A percentile compares a stretch with the other conserved stretches of the same genome.
These are phyloP conservation scores for Magallana nippona DNA, from an alignment of 2,888 invertebrate species.

Conservation along the genomic window DNA sequence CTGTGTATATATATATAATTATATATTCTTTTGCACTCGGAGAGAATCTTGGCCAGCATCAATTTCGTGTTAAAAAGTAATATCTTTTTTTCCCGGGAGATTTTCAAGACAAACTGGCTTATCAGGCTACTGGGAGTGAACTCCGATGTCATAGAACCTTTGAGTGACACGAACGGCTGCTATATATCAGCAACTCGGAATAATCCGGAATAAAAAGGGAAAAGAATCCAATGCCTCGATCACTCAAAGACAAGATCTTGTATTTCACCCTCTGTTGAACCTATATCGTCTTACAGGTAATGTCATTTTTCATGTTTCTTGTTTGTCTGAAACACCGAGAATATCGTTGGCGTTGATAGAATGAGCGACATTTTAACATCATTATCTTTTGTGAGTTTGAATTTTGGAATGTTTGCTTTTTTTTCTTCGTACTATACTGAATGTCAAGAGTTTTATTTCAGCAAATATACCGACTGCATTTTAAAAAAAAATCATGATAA, in stretches of 20 bases:
- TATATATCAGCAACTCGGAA: constrained; percentile 19
- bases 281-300: not conserved
- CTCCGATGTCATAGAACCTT: constrained; percentile 18
- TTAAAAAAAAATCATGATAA: too few relatives aligned
- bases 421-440: too few relatives aligned
- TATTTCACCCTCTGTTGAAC: not conserved
- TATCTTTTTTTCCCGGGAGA: constrained; percentile 5
- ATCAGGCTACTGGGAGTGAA: constrained; percentile 44
- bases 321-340: not conserved
- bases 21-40: too few relatives aligned
- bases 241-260: constrained; percentile 11
- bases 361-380: not conserved
- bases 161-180: constrained; percentile 25
- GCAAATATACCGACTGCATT: too few relatives aligned
- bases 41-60: not conserved
- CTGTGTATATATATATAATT: too few relatives aligned
- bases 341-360: not conserved
- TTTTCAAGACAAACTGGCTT: constrained; percentile 15
- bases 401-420: not conserved
- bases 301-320: constrained; percentile 3
- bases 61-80: constrained; percentile 19
- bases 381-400: not conserved
- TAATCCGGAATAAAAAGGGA: constrained; percentile 6
- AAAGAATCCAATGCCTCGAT: not conserved
- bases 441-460: too few relatives aligned